phyloP scores from a whole-genome alignment of 2,888 invertebrate genomes.

The Stomorhina lunata region DNA sequence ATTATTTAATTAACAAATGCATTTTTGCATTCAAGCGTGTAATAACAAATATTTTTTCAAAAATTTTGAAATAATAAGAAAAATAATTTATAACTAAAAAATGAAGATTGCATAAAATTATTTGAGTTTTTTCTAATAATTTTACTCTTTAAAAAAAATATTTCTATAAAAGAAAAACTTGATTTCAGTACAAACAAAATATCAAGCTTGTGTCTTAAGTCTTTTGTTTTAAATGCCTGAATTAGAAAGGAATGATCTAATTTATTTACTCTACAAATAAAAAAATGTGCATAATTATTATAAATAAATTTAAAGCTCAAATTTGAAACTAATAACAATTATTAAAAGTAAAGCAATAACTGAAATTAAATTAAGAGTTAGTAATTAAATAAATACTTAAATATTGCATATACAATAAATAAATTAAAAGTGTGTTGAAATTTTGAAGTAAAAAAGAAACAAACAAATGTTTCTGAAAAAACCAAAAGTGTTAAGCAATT shows the following conservation, averaged over 20 bases:
- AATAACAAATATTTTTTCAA: conserved; percentile 38
- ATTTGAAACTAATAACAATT: background rate
- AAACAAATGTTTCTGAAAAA: too few relatives aligned
- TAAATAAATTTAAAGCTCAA: background rate
- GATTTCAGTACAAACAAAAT: background rate
- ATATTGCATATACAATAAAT: too few relatives aligned
- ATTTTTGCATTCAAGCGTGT: conserved; percentile 56
- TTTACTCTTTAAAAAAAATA: background rate
- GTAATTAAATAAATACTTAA: background rate
- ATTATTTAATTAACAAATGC: conserved; percentile 48
- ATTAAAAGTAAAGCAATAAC: background rate
- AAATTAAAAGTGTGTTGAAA: conserved; percentile 12
- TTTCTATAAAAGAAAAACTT: background rate
- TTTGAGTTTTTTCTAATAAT: too few relatives aligned
- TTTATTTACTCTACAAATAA: conserved; percentile 28
- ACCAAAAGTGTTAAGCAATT: background rate
- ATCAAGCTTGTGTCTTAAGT: conserved; percentile 15
- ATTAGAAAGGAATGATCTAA: conserved; percentile 58
- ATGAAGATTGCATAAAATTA: too few relatives aligned
- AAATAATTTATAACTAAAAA: background rate
- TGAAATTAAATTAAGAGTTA: background rate
- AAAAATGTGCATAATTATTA: background rate
- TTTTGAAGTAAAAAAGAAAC: background rate
- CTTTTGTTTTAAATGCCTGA: background rate
- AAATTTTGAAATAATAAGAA: conserved; percentile 32